Evolutionary conservation across 2,113 vertebrate genomes (phyloP), one percentile per base, ranked within the genome.

Genomic region (Irena cyanogastra): DNA sequence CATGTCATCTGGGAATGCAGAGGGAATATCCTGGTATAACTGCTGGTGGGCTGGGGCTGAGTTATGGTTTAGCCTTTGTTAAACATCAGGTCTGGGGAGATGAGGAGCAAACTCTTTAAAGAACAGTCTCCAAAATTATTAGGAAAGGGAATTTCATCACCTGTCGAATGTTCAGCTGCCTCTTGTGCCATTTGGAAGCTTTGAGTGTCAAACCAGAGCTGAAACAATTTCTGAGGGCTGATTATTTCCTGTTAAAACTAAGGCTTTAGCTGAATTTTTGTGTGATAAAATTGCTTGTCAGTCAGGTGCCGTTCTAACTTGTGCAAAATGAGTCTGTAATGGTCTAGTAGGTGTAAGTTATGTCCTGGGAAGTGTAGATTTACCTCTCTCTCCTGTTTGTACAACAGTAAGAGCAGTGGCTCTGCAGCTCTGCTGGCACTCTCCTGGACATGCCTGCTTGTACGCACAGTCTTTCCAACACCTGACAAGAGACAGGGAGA

Each of bases 401-500:
- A 24, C 95, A 77, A 39, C 97, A 99, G 99, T 97, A 99, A 99
- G 97, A 98, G 98, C 98, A 98, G 98, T 5, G 99, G 98, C 30
- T 99, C 99, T 4, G 99, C 99, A 4, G 98, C 99, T 54, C 97
- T 98, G 64, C 95, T 99, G 87, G 99, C 98, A 6, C 95, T 99
- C 91, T 98, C 99, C 37, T 99, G 99, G 99, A 99, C 99, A 31
- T 99, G 98, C 95, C 97, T 99, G 31, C 97, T 99, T 56, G 99
- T 98, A 39, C 98, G 95, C 56, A 95, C 95, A 15, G 99, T 98
- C 87, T 99, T 99, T 96, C 97, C 98, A 57, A 95, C 95, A 0
- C 97, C 97, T 66, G 98, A 99, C 75, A 99, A 98, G 94, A 98
- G 98, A 95, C 98, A 98, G 69, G 99, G 99, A 61, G 98, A 98